Evolutionary conservation across 1,140 invertebrate species (phyloP).

Genomic region (Trachelipus rathkii): DNA sequence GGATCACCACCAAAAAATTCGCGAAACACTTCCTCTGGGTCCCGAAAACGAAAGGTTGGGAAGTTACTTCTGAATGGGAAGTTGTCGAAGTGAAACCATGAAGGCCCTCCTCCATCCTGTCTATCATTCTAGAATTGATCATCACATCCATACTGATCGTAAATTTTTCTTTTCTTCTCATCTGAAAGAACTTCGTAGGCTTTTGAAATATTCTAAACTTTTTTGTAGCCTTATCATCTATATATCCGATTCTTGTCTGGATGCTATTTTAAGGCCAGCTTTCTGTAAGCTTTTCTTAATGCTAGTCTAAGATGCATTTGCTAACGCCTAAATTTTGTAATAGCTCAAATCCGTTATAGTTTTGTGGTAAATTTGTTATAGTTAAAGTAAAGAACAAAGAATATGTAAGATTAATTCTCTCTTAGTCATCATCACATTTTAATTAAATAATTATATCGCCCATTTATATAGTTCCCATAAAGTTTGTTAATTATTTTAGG

Average conservation of each 20-base stretch:
- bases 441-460: no score
- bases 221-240: conserved; percentile 88
- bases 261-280: conserved; percentile 97
- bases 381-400: no score
- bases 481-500: no score
- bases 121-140: conserved; percentile 60
- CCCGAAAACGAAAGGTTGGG: conserved; percentile 76
- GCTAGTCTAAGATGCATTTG: conserved; percentile 69
- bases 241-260: conserved; percentile 99
- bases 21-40: conserved; percentile 94
- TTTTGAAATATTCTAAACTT: conserved; percentile 97
- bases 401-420: no score
- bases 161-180: conserved; percentile 60
- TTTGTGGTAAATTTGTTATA: background rate
- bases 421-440: no score
- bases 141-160: conserved; percentile 93
- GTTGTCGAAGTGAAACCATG: conserved; percentile 48
- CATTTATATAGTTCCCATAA: no score
- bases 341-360: conserved; percentile 79
- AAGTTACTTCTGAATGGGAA: conserved; percentile 54
- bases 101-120: conserved; percentile 47
- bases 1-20: conserved; percentile 61
- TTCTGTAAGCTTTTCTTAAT: conserved; percentile 98
- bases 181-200: conserved; percentile 98
- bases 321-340: conserved; percentile 79